Conservation (phyloP, 2,113 vertebrate genomes). For the Crocuta crocuta region DNA sequence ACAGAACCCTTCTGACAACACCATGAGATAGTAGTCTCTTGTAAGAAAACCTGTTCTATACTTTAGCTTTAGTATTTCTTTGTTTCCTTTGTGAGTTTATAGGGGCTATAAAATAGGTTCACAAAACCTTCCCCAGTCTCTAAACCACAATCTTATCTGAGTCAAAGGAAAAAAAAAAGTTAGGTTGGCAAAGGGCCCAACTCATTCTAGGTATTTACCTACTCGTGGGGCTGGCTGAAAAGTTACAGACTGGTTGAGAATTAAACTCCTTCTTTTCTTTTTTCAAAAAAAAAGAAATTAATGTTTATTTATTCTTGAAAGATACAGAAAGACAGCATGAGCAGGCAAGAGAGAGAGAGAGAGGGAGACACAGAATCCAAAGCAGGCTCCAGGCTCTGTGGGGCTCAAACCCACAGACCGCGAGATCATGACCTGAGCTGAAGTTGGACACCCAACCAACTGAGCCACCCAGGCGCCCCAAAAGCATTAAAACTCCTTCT, state of each 20-base stretch:
- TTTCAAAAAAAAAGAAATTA: too few species aligned
- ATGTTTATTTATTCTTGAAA: too few species aligned
- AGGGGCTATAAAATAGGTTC: constrained; percentile 51
- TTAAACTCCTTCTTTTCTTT: background rate
- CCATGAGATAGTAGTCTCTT: background rate
- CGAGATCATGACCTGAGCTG: too few species aligned
- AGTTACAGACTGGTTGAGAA: constrained; percentile 74
- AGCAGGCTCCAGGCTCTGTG: too few species aligned
- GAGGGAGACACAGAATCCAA: too few species aligned
- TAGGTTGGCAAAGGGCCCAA: constrained; percentile 60
- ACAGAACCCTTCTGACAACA: background rate
- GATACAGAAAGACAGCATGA: too few species aligned
- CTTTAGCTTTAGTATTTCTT: constrained; percentile 37
- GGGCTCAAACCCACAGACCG: too few species aligned
- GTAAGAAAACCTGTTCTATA: background rate
- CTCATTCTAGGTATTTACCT: constrained; percentile 61
- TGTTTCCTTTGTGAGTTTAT: constrained; percentile 57
- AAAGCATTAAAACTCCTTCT: constrained; percentile 68
- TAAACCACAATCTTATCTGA: constrained; percentile 67
- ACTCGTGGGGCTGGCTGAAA: constrained; percentile 26
- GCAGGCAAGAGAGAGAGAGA: too few species aligned
- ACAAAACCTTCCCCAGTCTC: constrained; percentile 56
- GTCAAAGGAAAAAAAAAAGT: constrained; percentile 7
- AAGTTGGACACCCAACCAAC: too few species aligned
- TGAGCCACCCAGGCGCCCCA: too few species aligned